Base-by-base conservation (phyloP, 1,140 invertebrate species). In the Plutomurus gul region DNA sequence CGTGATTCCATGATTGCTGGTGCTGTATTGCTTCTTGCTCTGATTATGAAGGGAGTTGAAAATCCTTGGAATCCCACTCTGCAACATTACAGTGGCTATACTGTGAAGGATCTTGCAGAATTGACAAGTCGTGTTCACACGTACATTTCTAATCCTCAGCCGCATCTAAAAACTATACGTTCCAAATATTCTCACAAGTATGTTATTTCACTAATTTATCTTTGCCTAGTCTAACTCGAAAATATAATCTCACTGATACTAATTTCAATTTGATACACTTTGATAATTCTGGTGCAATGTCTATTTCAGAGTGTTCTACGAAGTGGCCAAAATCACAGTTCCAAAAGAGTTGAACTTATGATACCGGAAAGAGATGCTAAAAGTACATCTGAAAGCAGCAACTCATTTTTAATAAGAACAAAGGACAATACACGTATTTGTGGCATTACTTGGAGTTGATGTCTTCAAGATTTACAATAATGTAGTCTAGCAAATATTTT, bases 181-280 rank as follows among this genome's bases (percentile, higher is more conserved):
- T 95, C 93, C 85, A 99, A 99, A 88, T 99, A 99, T 86, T 96
- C 94, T 36, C 96, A 99, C 86, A 92, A 92, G 92, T 93, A 88
- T 90, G 90, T 89, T 49, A n/a, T 79, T 46, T 46, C 77, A 74
- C 60, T 7, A 56, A 43, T 25, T 65, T 60, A 16, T 51, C 70
- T 7, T 25, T 27, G 18, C 11, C 25, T 33, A n/a, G n/a, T n/a
- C n/a, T n/a, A 1, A 33, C 18, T 4, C 37, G 16, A 47, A 30
- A 47, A 5, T 30, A 33, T 46, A 27, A 40, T 33, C n/a, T n/a
- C n/a, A n/a, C n/a, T n/a, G n/a, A n/a, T n/a, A n/a, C n/a, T n/a
- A n/a, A n/a, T n/a, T n/a, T n/a, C n/a, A n/a, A n/a, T n/a, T n/a
- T n/a, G n/a, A n/a, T n/a, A n/a, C n/a, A n/a, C n/a, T n/a, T n/a